Base-by-base conservation (phyloP, 2,797 vertebrate species). In the Lutjanus argentimaculatus region DNA sequence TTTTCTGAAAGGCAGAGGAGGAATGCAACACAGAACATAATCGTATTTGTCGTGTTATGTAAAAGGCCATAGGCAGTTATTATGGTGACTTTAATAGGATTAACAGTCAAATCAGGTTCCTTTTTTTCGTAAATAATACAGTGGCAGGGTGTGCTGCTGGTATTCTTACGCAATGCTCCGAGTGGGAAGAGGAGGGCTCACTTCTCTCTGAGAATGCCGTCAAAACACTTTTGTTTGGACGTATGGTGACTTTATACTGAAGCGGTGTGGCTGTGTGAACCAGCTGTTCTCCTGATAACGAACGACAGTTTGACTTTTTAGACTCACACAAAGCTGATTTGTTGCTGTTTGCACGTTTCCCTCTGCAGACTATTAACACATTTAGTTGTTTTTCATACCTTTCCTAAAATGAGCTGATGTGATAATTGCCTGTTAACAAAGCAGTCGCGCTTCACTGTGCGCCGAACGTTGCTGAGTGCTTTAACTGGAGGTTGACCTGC, bases 61-160 rank as follows among this genome's bases (percentile, higher is more conserved):
- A 89, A 90, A 87, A 84, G 59, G 75, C 67, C 84, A 72, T 43
- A 57, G 74, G 84, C 80, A 81, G 73, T 74, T 86, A 55, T 86
- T 77, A 79, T 74, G 71, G 73, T 45, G 67, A 77, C 80, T 90
- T 85, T 85, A 90, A 90, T 84, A 84, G 89, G 93, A 92, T 94
- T 94, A 87, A 81, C 71, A 74, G 16, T 83, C 51, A 59, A 84
- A 84, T 84, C 75, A 78, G 84, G 80, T 77, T 89, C 17, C 12
- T 79, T 82, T 82, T 74, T 79, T 71, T 17, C 43, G 68, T 77
- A 45, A 83, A 77, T 82, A 81, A 72, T 58, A 68, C 75, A 65
- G 79, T 22, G 58, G 69, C 77, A 76, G 62, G 30, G 46, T 80
- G 43, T 74, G 77, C 76, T 84, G 45, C 76, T 84, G 45, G 46